Evolutionary conservation across 2,113 vertebrate species (phyloP), one percentile per base, ranked within the genome.

Genomic region (Lamprotornis superbus): DNA sequence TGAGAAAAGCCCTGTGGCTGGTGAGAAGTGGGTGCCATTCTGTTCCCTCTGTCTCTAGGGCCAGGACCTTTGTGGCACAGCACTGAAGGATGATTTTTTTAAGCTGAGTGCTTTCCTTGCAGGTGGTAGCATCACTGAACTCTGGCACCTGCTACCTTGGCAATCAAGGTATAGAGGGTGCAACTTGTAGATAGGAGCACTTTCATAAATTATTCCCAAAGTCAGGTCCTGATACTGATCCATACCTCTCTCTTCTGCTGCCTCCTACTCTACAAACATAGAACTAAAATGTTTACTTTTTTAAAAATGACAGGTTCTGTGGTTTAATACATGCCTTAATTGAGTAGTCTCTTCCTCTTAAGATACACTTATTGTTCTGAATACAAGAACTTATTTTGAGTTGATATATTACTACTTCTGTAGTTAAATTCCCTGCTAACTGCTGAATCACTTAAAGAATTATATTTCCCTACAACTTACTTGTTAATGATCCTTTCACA

Each of bases 101-200:
- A 64, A 88, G 56, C 22, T 46, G 64, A 49, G 18, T 10, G 17
- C 15, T 5, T 19, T 79, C 53, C 20, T 50, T 9, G 3, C 17
- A 28, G 6, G 14, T 18, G 37, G 24, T 42, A 64, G 35, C 8
- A 4, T 24, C 49, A 59, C 16, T 67, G n/a, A 80, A n/a, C 23
- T 59, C 75, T 71, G 42, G 35, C 1, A 6, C 25, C 1, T 13
- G 47, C 10, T 28, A 1, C 18, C 11, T 44, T 15, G 50, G 33
- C 3, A 1, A 11, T 11, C 2, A 6, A 33, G 23, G 24, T 28
- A 50, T 12, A 6, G 12, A 46, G 11, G 24, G 21, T 35, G 2
- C 4, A 20, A 44, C 24, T 1, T 52, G 11, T 8, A 65, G 16
- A 17, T 20, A 27, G 11, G 5, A 37, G 49, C 35, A 76, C 15